A percentile compares a stretch with the other conserved stretches of the same genome.
phyloP scores from a whole-genome alignment of 1,140 invertebrate species.

The Drosophila neocordata region DNA sequence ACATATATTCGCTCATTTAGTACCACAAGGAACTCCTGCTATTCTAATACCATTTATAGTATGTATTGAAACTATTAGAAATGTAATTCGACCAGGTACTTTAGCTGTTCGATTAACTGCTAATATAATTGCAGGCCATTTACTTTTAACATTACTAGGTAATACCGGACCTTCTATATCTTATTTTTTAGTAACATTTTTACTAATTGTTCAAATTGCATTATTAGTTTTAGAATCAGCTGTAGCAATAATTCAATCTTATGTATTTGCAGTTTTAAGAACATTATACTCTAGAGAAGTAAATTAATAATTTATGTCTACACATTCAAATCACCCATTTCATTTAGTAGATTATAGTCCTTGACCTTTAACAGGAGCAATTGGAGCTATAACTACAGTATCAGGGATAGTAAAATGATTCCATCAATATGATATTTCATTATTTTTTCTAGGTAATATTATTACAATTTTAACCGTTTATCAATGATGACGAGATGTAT shows the following conservation, averaged over 20 bases:
- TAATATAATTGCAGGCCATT: slow-evolving; percentile 88
- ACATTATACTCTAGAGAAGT: slow-evolving; percentile 84
- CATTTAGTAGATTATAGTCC: slow-evolving; percentile 85
- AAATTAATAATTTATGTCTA: slow-evolving; percentile 82
- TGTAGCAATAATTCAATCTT: slow-evolving; percentile 85
- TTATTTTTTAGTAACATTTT: slow-evolving; percentile 72
- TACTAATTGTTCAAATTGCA: slow-evolving; percentile 84
- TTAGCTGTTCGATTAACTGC: slow-evolving; percentile 86
- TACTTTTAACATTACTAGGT: slow-evolving; percentile 84
- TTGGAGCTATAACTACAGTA: slow-evolving; percentile 51
- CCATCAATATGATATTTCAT: slow-evolving; percentile 81
- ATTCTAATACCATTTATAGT: slow-evolving; percentile 85
- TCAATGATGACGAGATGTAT: slow-evolving; percentile 88
- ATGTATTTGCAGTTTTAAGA: slow-evolving; percentile 84
- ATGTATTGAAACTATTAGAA: slow-evolving; percentile 86
- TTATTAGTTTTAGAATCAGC: slow-evolving; percentile 84
- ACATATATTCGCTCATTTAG: slow-evolving; percentile 86
- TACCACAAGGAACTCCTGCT: slow-evolving; percentile 85
- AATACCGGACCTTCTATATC: slow-evolving; percentile 58
- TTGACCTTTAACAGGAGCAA: slow-evolving; percentile 44
- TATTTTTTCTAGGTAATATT: slow-evolving; percentile 83
- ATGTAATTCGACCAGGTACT: slow-evolving; percentile 86
- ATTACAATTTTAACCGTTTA: slow-evolving; percentile 83
- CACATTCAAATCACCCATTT: slow-evolving; percentile 83
- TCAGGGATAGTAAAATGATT: slow-evolving; percentile 77